Conservation (phyloP, 1,140 invertebrate genomes). For the Cataglyphis hispanica region DNA sequence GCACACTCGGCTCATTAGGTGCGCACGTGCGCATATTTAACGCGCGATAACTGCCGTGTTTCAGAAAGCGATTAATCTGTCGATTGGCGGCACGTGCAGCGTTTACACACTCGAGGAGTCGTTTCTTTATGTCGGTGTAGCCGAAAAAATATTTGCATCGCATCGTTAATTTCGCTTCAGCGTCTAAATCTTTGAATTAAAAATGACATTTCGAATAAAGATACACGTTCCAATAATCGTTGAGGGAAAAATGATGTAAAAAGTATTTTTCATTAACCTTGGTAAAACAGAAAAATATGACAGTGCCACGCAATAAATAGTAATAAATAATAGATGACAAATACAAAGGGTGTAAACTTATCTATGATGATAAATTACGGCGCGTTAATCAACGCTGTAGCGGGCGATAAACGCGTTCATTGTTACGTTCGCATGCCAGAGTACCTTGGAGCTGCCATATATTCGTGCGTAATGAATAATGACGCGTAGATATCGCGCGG, state of each 20-base stretch:
- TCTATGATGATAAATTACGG: background rate
- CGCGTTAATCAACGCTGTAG: background rate
- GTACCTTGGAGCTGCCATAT: conserved; percentile 22
- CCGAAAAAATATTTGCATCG: background rate
- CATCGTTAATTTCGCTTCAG: background rate
- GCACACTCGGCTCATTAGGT: conserved; percentile 54
- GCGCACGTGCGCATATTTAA: conserved; percentile 71
- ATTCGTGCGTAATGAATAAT: conserved; percentile 22
- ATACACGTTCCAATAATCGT: too few species aligned
- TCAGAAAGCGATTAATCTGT: conserved; percentile 42
- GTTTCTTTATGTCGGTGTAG: background rate
- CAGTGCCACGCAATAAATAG: background rate
- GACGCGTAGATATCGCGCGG: conserved; percentile 44
- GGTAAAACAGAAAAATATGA: background rate
- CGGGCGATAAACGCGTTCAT: background rate
- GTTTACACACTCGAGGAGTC: background rate
- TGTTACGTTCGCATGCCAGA: background rate
- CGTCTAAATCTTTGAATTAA: background rate
- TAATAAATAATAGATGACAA: background rate
- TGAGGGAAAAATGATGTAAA: too few species aligned
- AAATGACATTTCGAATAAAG: background rate
- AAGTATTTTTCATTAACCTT: background rate
- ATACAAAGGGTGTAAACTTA: background rate
- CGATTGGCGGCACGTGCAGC: background rate
- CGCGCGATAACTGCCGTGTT: conserved; percentile 29